Percentiles rank a stretch among this genome's conserved stretches.
Conservation (phyloP, 1,140 invertebrate species). For the Ceratitis capitata region DNA sequence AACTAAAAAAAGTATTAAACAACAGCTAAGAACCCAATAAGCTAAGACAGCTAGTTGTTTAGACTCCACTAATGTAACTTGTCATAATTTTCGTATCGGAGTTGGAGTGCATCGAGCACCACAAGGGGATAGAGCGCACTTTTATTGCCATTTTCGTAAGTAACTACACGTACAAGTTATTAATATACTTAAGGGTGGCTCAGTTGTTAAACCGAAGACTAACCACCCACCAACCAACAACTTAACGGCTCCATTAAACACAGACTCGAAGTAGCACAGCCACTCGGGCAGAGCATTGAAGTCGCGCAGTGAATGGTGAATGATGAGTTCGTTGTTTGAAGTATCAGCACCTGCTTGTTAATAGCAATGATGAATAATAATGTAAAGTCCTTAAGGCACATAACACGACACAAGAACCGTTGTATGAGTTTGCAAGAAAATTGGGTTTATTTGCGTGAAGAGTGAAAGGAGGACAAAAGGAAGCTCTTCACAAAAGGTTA, state of each 20-base stretch:
- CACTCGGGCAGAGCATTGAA: neutral
- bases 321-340: no score
- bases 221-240: neutral
- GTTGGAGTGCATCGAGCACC: neutral
- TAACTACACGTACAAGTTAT: neutral
- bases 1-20: neutral
- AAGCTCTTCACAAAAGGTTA: slow-evolving; percentile 32
- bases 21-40: slow-evolving; percentile 25
- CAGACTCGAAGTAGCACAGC: neutral
- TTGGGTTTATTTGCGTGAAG: neutral
- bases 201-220: neutral
- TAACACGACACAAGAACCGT: neutral
- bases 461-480: neutral
- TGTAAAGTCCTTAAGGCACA: slow-evolving; percentile 23
- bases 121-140: neutral
- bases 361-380: slow-evolving; percentile 36
- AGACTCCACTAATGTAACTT: neutral
- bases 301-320: neutral
- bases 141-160: neutral
- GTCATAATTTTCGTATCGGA: slow-evolving; percentile 11
- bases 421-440: neutral
- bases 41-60: slow-evolving; percentile 3
- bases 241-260: slow-evolving; percentile 36
- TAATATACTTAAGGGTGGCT: neutral
- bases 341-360: slow-evolving; percentile 35